Base-by-base conservation (phyloP, 2,797 vertebrate species). In the Enteromius trimaculatus region DNA sequence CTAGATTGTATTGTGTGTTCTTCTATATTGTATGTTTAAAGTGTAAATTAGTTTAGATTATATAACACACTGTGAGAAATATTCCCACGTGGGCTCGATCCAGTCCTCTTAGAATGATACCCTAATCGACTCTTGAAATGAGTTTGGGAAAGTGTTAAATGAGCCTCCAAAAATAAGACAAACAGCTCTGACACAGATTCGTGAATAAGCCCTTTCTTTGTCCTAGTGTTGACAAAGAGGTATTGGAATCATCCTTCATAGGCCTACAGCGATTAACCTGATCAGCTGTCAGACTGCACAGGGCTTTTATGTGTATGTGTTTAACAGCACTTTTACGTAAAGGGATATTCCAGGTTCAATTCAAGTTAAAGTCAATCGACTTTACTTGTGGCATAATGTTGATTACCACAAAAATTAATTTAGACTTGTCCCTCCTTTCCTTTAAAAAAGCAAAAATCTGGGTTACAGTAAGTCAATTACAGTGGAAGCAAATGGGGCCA, bases 31-130 rank as follows among this genome's bases (percentile, higher is more conserved):
- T 17, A 53, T 44, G 8, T 77, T 51, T 69, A 69, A 70, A 70
- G 53, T 83, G 65, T 83, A 79, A 83, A 71, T 83, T 64, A 71
- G 53, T 83, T 77, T 70, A 62, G 53, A 78, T 79, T 51, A 62
- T 60, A 62, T 51, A 78, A 83, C 66, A 49, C 65, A 60, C 53
- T 37, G 26, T 10, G 6, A 60, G 42, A 62, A 26, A 71, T 78
- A 71, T 77, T 83, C 82, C 65, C 66, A 70, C 8, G 3, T 51
- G 66, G 39, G 39, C 39, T 62, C 2, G 4, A 71, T 64, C 64
- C 51, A 58, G 75, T 51, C 53, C 19, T 77, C 37, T 71, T 64
- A 21, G 53, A 83, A 62, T 70, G 75, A 23, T 53, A 78, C 66
- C 37, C 37, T 51, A 71, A 78, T 71, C 26, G 31, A 78, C 66